phyloP scores from a whole-genome alignment of 2,888 invertebrate species.

The Seira sanloemensis region DNA sequence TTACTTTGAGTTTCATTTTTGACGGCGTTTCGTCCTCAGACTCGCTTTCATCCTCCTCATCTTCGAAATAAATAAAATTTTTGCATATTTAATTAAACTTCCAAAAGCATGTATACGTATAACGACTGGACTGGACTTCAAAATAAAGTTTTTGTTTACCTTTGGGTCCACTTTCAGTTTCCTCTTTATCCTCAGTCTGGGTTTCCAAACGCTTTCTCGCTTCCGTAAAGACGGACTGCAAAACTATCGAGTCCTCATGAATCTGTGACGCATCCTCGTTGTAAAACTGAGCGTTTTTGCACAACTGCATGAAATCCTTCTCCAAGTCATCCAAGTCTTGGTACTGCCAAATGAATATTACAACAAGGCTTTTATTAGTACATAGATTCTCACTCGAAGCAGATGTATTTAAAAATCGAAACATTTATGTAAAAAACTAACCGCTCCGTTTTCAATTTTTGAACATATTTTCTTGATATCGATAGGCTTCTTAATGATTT shows the following conservation, averaged over 20 bases:
- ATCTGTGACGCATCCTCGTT: conserved; percentile 97
- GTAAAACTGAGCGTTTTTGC: conserved; percentile 97
- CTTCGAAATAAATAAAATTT: conserved; percentile 25
- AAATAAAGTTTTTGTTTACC: conserved; percentile 28
- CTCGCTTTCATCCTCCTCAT: conserved; percentile 62
- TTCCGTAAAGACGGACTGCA: conserved; percentile 88
- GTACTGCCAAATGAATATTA: conserved; percentile 59
- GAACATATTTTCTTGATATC: conserved; percentile 96
- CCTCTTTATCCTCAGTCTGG: conserved; percentile 58
- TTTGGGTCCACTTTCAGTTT: conserved; percentile 57
- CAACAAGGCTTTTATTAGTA: too few species aligned
- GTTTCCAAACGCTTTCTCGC: conserved; percentile 75
- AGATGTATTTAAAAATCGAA: too few species aligned
- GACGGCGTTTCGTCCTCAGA: conserved; percentile 59
- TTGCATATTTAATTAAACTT: not conserved
- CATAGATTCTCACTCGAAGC: too few species aligned
- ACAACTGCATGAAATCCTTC: conserved; percentile 94
- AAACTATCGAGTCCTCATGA: conserved; percentile 95
- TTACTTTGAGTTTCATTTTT: conserved; percentile 64
- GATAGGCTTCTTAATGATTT: conserved; percentile 95
- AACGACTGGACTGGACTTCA: too few species aligned
- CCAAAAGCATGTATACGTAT: too few species aligned
- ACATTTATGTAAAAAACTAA: conserved; percentile 75
- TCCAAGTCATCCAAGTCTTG: conserved; percentile 79
- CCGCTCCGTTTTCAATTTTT: conserved; percentile 91